Conservation (phyloP, 2,797 vertebrate genomes). For the Sebastes steindachneri region DNA sequence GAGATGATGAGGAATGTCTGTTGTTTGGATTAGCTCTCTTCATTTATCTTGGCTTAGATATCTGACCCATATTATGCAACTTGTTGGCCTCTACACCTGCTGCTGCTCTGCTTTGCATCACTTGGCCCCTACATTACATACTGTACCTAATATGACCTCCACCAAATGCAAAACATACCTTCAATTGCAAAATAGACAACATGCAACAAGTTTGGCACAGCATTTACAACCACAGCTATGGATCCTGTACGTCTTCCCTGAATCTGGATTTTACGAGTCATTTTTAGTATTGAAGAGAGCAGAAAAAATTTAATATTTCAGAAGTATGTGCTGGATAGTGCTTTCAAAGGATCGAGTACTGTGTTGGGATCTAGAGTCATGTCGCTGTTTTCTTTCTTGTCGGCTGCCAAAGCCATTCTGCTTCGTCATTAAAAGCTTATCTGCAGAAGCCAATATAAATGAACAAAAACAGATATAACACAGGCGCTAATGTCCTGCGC, state of each 20-base stretch:
- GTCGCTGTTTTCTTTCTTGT: conserved; percentile 6
- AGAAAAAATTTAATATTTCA: not conserved
- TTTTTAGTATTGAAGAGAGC: not conserved
- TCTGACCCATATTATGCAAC: conserved; percentile 67
- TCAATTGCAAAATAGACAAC: not conserved
- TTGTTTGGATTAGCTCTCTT: conserved; percentile 24
- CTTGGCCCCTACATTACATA: not conserved
- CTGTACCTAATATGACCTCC: not conserved
- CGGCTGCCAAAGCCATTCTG: conserved; percentile 32
- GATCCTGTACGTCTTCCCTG: not conserved
- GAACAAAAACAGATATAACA: conserved; percentile 61
- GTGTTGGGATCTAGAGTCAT: conserved; percentile 14
- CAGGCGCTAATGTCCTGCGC: conserved; percentile 40
- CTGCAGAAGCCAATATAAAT: conserved; percentile 57
- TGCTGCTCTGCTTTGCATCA: conserved; percentile 22
- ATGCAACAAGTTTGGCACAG: not conserved
- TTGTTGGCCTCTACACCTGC: conserved; percentile 45
- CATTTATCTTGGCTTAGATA: conserved; percentile 26
- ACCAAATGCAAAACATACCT: conserved; percentile 3
- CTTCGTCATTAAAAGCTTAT: conserved; percentile 55
- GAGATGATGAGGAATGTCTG: conserved; percentile 9
- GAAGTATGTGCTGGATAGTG: not conserved
- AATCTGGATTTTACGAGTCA: not conserved
- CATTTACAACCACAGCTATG: not conserved
- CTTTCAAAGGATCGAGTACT: conserved; percentile 6